Percentiles rank a stretch among this genome's conserved stretches.
Evolutionary conservation across 2,797 vertebrate genomes (phyloP).

Genomic region (Scolopax rusticola): DNA sequence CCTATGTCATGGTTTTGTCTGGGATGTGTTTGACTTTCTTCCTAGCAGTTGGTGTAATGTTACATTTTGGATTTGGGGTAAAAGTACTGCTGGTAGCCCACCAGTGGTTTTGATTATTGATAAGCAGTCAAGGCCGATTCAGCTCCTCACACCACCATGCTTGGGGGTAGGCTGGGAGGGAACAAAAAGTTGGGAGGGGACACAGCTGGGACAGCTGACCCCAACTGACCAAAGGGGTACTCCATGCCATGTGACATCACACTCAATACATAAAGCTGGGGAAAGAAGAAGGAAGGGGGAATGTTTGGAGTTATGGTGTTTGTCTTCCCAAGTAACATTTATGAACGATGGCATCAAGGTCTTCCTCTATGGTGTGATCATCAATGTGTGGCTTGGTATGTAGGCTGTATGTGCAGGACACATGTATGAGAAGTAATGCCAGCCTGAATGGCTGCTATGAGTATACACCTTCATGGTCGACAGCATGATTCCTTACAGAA

Average conservation of each 20-base stretch:
- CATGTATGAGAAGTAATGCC: accelerated
- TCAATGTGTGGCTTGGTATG: neutral
- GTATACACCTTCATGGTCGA: neutral
- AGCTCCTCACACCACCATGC: neutral
- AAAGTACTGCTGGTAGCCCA: neutral
- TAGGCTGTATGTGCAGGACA: neutral
- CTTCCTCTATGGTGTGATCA: neutral
- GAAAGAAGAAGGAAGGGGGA: neutral
- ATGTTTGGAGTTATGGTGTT: neutral
- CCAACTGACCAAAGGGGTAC: neutral
- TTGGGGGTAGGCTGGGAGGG: neutral
- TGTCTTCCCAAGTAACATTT: neutral
- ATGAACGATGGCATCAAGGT: neutral
- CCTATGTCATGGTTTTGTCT: neutral
- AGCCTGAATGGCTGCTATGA: neutral
- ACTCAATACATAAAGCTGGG: neutral
- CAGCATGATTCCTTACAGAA: neutral
- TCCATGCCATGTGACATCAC: neutral
- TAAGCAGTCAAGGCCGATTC: neutral
- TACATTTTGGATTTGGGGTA: neutral
- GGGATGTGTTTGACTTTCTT: neutral
- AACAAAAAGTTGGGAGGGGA: neutral
- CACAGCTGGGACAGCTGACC: neutral
- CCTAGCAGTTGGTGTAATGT: neutral
- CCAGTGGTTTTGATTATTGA: neutral